Conservation (phyloP, 1,140 invertebrate species). For the Dendrolimus kikuchii region DNA sequence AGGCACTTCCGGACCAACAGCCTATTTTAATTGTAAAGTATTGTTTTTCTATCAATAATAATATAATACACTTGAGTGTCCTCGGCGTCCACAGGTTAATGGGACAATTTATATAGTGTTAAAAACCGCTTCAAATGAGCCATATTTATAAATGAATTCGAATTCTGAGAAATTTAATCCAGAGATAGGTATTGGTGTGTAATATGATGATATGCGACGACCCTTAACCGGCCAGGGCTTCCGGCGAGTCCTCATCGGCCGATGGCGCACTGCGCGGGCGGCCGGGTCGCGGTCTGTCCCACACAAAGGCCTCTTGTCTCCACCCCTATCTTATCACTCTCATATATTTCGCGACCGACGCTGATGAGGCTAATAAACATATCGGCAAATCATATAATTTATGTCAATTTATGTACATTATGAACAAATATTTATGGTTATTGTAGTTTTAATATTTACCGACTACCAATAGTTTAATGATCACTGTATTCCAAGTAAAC, state of each 20-base stretch:
- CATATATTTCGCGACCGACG: conserved; percentile 50
- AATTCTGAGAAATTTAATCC: conserved; percentile 16
- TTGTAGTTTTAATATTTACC: conserved; percentile 10
- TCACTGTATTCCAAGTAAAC: too few species aligned
- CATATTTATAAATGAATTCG: too few species aligned
- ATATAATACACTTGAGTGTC: too few species aligned
- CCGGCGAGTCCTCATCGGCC: conserved; percentile 15
- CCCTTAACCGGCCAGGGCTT: conserved; percentile 29
- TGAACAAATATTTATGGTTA: too few species aligned
- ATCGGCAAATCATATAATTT: conserved; percentile 14
- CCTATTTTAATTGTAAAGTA: too few species aligned
- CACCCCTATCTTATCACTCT: conserved; percentile 54
- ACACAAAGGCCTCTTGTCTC: conserved; percentile 48
- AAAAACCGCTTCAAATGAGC: too few species aligned
- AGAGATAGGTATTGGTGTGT: conserved; percentile 14
- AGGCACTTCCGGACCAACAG: too few species aligned
- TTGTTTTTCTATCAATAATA: too few species aligned
- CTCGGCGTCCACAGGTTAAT: too few species aligned
- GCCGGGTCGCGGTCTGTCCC: conserved; percentile 25
- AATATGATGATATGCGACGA: conserved; percentile 7
- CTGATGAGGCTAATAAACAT: conserved; percentile 47
- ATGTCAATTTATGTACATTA: too few species aligned
- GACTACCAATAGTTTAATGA: conserved; percentile 6
- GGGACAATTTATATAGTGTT: too few species aligned
- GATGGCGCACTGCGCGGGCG: conserved; percentile 7